These are phyloP conservation scores for Lysandra coridon DNA, from an alignment of 2,888 invertebrate genomes.

Conservation along the genomic window DNA sequence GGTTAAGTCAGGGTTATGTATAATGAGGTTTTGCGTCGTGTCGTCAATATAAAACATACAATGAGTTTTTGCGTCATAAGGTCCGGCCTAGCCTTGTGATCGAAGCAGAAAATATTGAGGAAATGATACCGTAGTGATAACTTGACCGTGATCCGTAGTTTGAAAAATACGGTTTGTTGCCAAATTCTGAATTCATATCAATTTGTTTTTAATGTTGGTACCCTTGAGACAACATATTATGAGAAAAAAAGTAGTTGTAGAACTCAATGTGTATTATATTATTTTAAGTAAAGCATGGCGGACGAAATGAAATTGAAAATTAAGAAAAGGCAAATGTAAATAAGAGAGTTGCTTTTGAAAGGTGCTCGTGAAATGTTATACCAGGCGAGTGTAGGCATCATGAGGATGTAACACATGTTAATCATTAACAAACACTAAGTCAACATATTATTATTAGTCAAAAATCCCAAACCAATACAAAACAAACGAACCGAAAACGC, in stretches of 20 bases:
- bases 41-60: not conserved
- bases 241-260: no score
- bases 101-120: not conserved
- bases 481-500: constrained; percentile 7
- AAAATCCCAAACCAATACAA: not conserved
- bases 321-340: no score
- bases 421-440: no score
- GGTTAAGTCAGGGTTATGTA: not conserved
- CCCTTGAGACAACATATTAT: no score
- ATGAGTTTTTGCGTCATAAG: not conserved
- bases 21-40: not conserved
- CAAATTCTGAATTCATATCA: not conserved
- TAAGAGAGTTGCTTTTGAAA: no score
- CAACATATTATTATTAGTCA: not conserved
- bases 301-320: no score
- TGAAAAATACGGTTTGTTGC: not conserved
- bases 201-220: no score
- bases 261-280: no score
- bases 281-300: no score
- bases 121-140: not conserved
- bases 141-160: constrained; percentile 1
- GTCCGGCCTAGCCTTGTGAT: constrained; percentile 1
- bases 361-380: no score
- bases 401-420: no score
- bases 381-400: no score